These are phyloP conservation scores for Plusia festucae DNA, from an alignment of 2,888 invertebrate genomes.

Conservation along the genomic window DNA sequence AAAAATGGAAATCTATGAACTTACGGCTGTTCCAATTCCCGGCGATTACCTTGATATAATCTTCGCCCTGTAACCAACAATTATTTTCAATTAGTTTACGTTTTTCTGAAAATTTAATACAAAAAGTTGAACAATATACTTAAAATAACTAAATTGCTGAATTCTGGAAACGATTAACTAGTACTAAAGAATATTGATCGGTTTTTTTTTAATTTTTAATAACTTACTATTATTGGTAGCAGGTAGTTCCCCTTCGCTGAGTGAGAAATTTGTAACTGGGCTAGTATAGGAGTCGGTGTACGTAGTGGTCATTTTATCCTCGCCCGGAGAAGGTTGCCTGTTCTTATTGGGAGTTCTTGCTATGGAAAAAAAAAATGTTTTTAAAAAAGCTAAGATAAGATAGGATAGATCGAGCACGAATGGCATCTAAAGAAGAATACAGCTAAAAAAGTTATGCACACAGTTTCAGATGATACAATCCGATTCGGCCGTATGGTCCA, in stretches of 20 bases:
- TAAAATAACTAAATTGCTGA: background rate
- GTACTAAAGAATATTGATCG: background rate
- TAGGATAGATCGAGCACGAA: too few relatives aligned
- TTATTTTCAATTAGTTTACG: background rate
- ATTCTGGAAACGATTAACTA: background rate
- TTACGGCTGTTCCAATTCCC: too few relatives aligned
- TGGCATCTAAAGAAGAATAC: too few relatives aligned
- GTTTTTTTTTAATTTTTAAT: background rate
- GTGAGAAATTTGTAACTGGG: slow-evolving; percentile 59
- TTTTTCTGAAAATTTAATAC: too few relatives aligned
- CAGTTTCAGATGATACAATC: slow-evolving; percentile 1
- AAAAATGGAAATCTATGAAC: too few relatives aligned
- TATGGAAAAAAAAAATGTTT: too few relatives aligned
- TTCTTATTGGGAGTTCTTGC: slow-evolving; percentile 42
- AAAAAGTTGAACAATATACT: background rate
- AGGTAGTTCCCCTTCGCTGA: slow-evolving; percentile 79
- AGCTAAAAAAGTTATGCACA: too few relatives aligned
- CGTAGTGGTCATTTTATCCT: slow-evolving; percentile 62
- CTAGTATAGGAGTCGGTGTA: slow-evolving; percentile 54
- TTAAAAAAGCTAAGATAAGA: too few relatives aligned
- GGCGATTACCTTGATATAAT: background rate
- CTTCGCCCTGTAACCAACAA: background rate
- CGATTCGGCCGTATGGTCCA: too few relatives aligned
- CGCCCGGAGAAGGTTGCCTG: slow-evolving; percentile 69
- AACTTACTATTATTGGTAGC: slow-evolving; percentile 45